Evolutionary conservation across 2,888 invertebrate species (phyloP).

Genomic region (Copidosoma aretas): DNA sequence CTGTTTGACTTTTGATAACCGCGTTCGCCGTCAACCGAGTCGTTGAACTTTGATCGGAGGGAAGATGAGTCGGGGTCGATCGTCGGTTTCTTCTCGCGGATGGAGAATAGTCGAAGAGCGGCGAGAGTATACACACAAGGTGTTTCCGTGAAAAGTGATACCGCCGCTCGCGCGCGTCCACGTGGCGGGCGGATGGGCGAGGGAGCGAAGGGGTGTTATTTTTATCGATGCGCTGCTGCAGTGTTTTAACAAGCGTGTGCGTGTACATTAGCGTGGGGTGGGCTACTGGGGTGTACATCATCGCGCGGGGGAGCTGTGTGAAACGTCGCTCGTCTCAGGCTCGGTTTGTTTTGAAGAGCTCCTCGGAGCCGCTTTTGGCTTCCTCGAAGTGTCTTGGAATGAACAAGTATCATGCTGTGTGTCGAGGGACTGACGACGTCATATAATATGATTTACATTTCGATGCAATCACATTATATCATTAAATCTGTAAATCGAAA

Average conservation of each 20-base stretch:
- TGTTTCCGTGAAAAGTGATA: constrained; percentile 31
- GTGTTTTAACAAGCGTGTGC: not conserved
- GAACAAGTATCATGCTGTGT: no score
- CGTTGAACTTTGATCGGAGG: no score
- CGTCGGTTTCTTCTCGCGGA: no score
- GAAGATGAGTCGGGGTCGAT: no score
- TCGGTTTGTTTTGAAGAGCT: not conserved
- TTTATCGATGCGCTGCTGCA: not conserved
- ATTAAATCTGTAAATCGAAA: no score
- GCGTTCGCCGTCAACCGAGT: no score
- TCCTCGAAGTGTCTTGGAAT: no score
- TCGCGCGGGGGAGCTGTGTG: not conserved
- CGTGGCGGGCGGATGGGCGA: not conserved
- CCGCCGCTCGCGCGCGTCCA: not conserved
- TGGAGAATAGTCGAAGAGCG: no score
- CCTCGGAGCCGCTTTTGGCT: not conserved
- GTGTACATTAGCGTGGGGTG: not conserved
- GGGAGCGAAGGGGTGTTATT: constrained; percentile 8
- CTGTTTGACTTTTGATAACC: no score
- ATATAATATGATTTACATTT: no score
- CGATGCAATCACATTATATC: no score
- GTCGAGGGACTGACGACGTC: no score
- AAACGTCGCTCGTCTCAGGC: not conserved
- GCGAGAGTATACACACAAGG: not conserved
- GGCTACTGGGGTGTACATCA: not conserved